Conservation (phyloP, 1,140 invertebrate genomes). For the Tetramorium simillimum region DNA sequence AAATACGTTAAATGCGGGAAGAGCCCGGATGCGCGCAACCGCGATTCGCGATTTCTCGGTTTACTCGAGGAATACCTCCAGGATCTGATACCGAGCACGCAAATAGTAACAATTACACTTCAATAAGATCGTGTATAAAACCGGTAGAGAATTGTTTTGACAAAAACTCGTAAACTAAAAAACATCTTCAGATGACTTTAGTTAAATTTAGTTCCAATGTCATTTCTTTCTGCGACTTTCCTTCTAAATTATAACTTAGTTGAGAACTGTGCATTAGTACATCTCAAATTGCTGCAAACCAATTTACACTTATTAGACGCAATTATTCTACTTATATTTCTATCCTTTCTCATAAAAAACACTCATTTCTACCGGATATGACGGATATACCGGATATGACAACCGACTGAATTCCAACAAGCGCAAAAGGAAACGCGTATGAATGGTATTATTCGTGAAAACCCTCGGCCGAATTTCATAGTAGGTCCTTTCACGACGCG, state of each 20-base stretch:
- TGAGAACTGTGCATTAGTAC: background rate
- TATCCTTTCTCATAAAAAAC: background rate
- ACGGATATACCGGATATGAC: constrained; percentile 1
- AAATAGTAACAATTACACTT: background rate
- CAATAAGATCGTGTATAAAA: background rate
- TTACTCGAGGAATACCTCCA: constrained; percentile 26
- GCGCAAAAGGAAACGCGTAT: constrained; percentile 1
- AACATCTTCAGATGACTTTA: background rate
- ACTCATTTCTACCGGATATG: background rate
- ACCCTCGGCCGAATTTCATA: constrained; percentile 67
- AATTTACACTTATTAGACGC: background rate
- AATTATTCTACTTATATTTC: background rate
- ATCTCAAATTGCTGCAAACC: background rate
- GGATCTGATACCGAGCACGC: background rate
- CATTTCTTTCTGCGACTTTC: background rate
- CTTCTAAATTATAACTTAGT: background rate
- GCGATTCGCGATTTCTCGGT: constrained; percentile 30
- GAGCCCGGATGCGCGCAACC: background rate
- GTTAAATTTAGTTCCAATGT: background rate
- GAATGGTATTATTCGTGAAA: constrained; percentile 63
- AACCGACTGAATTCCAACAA: constrained; percentile 35
- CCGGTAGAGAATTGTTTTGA: background rate
- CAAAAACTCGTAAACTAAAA: background rate
- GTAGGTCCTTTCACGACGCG: constrained; percentile 64
- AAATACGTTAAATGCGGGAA: constrained; percentile 75